phyloP scores from a whole-genome alignment of 2,888 invertebrate species.

The Scaptomyza cyrtandrae region DNA sequence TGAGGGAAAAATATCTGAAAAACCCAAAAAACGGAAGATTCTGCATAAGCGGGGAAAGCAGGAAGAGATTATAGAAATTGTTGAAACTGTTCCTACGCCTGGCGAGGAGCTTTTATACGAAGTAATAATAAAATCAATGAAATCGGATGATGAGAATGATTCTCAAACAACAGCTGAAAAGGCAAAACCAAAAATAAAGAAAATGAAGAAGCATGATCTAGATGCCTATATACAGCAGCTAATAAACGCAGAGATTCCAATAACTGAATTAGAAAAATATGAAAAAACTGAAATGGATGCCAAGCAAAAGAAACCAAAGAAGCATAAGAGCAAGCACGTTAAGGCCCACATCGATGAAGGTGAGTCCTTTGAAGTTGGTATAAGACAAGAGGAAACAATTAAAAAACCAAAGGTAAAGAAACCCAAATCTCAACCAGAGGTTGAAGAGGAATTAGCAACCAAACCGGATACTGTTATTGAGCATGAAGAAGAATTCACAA shows the following conservation, averaged over 20 bases:
- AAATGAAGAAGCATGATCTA: constrained; percentile 81
- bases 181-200: constrained; percentile 76
- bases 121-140: constrained; percentile 83
- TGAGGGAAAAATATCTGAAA: constrained; percentile 69
- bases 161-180: constrained; percentile 37
- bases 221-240: constrained; percentile 83
- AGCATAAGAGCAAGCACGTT: constrained; percentile 59
- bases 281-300: constrained; percentile 83
- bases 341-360: constrained; percentile 51
- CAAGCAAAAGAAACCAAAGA: constrained; percentile 79
- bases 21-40: constrained; percentile 82
- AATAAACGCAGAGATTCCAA: constrained; percentile 83
- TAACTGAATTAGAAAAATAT: constrained; percentile 84
- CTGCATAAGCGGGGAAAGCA: constrained; percentile 83
- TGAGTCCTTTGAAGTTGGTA: constrained; percentile 66
- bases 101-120: constrained; percentile 84
- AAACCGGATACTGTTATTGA: constrained; percentile 44
- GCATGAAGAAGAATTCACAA: constrained; percentile 51
- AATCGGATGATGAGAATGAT: constrained; percentile 63
- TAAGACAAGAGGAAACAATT: constrained; percentile 68
- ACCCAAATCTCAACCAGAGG: constrained; percentile 33
- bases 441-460: constrained; percentile 31
- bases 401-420: constrained; percentile 66
- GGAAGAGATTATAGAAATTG: constrained; percentile 84
- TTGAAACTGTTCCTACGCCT: constrained; percentile 75